Conservation (phyloP, 1,140 invertebrate genomes). For the Drosophila hydei region DNA sequence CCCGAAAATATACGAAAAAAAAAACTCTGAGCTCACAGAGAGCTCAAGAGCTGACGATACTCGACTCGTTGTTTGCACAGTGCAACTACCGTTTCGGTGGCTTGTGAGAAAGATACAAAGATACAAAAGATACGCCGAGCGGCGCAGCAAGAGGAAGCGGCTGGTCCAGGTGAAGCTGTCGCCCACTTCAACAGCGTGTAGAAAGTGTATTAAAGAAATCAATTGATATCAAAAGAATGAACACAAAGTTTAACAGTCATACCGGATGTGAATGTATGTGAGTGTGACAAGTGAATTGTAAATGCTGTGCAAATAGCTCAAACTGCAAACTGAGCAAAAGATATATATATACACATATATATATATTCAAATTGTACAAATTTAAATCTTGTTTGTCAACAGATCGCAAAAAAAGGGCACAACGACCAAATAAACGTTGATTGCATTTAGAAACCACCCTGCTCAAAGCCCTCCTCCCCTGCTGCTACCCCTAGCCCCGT, state of each 20-base stretch:
- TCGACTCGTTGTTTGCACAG: slow-evolving; percentile 74
- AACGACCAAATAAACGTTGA: slow-evolving; percentile 75
- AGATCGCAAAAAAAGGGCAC: slow-evolving; percentile 49
- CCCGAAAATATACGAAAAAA: slow-evolving; percentile 7
- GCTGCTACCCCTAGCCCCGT: slow-evolving; percentile 1
- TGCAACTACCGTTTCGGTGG: slow-evolving; percentile 81
- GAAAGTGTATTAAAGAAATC: slow-evolving; percentile 80
- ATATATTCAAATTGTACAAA: slow-evolving; percentile 77
- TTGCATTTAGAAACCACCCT: slow-evolving; percentile 59
- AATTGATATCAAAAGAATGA: slow-evolving; percentile 67
- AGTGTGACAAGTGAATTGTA: slow-evolving; percentile 67
- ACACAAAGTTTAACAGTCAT: slow-evolving; percentile 49
- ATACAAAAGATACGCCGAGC: slow-evolving; percentile 7
- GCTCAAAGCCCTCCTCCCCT: neutral
- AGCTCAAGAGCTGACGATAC: slow-evolving; percentile 33
- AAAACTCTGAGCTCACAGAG: neutral
- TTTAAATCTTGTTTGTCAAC: slow-evolving; percentile 81
- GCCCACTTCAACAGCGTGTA: slow-evolving; percentile 71
- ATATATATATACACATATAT: neutral
- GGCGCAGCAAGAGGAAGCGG: neutral
- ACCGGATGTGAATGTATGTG: slow-evolving; percentile 66
- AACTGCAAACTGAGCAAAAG: slow-evolving; percentile 42
- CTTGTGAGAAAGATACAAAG: slow-evolving; percentile 69
- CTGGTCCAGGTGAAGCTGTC: slow-evolving; percentile 20
- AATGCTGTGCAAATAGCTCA: slow-evolving; percentile 16